Conservation (phyloP, 2,797 vertebrate species). For the Anguilla megastoma region DNA sequence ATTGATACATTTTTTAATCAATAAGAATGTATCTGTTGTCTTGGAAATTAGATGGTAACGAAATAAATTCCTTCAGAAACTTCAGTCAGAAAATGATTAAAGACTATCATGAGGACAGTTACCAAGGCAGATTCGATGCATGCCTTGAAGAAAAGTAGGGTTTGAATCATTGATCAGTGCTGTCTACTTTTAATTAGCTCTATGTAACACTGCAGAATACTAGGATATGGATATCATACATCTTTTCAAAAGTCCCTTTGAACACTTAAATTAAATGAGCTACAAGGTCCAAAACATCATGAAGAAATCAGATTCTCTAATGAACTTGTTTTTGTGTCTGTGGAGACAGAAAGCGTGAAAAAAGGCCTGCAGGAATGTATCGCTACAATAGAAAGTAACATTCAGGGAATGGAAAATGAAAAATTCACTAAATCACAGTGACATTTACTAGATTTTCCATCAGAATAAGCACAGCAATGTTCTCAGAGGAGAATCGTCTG, state of each 20-base stretch:
- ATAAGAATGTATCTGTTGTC: neutral
- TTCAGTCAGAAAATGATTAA: slow-evolving; percentile 13
- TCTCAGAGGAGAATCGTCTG: slow-evolving; percentile 47
- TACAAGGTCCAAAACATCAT: slow-evolving; percentile 32
- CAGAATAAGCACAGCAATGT: slow-evolving; percentile 43
- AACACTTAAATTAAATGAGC: slow-evolving; percentile 30
- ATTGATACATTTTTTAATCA: slow-evolving; percentile 25
- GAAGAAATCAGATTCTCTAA: slow-evolving; percentile 34
- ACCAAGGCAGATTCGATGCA: neutral
- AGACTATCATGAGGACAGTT: neutral
- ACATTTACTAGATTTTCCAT: slow-evolving; percentile 59
- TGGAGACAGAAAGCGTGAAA: neutral
- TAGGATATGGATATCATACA: neutral
- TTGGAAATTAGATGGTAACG: neutral
- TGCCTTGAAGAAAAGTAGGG: neutral
- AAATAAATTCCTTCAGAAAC: neutral
- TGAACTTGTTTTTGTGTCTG: slow-evolving; percentile 43
- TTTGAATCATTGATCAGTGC: slow-evolving; percentile 11
- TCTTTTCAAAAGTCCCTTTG: slow-evolving; percentile 22
- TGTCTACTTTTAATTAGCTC: slow-evolving; percentile 15
- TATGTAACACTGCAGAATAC: slow-evolving; percentile 6
- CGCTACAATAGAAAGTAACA: slow-evolving; percentile 51
- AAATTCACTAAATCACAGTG: slow-evolving; percentile 62
- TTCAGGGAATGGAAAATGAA: slow-evolving; percentile 56
- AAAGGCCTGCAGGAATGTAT: slow-evolving; percentile 28